Conservation (phyloP, 2,113 vertebrate species). For the Microcebus ravelobensis region DNA sequence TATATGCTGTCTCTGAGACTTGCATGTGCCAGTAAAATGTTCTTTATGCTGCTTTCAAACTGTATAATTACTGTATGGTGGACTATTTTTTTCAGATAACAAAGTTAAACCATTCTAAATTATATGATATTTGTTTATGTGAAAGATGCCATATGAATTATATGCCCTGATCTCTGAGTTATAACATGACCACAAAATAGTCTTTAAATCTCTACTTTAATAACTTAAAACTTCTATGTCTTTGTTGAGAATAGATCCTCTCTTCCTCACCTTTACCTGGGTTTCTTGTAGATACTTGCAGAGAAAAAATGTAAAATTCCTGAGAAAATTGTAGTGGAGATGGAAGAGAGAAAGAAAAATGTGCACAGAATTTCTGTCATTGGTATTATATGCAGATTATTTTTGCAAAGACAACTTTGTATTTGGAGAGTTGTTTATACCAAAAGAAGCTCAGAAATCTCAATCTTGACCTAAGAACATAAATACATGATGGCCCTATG, state of each 20-base stretch:
- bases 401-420: background rate
- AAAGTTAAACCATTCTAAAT: background rate
- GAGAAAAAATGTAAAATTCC: background rate
- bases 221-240: background rate
- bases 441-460: background rate
- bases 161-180: background rate
- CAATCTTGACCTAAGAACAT: background rate
- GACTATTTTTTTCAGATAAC: background rate
- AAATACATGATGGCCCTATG: background rate
- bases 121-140: background rate
- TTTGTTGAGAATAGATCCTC: background rate
- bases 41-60: background rate
- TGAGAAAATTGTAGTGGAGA: background rate
- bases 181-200: background rate
- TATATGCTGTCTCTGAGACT: background rate
- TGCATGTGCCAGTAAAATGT: background rate
- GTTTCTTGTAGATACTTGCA: background rate
- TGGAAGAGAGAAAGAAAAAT: background rate
- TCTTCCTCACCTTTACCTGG: background rate
- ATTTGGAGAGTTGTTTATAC: background rate
- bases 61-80: background rate
- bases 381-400: background rate
- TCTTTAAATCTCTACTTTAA: background rate
- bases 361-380: background rate
- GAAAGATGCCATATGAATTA: background rate